Percentiles rank a stretch among this genome's conserved stretches.
These are phyloP conservation scores for Eucriotettix oculatus DNA, from an alignment of 2,888 invertebrate species.

Conservation along the genomic window DNA sequence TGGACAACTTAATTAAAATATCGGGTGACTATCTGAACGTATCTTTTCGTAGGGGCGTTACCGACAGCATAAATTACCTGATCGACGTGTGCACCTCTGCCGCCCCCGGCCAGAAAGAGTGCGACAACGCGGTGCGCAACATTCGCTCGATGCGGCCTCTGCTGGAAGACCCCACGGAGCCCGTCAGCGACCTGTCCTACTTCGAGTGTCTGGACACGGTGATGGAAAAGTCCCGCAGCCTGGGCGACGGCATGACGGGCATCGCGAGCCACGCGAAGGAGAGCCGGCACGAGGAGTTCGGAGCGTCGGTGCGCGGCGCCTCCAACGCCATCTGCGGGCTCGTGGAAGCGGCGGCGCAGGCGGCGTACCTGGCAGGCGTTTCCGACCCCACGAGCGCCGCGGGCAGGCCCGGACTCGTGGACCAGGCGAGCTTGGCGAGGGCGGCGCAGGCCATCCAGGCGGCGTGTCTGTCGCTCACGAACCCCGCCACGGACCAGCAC, in stretches of 20 bases:
- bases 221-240: conserved; percentile 69
- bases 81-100: conserved; percentile 77
- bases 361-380: conserved; percentile 86
- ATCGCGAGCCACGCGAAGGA: conserved; percentile 85
- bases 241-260: conserved; percentile 82
- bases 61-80: conserved; percentile 80
- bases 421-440: conserved; percentile 72
- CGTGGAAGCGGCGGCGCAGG: conserved; percentile 85
- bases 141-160: conserved; percentile 73
- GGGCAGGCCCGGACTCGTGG: conserved; percentile 75
- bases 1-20: too few species aligned
- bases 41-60: conserved; percentile 48
- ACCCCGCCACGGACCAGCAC: conserved; percentile 55
- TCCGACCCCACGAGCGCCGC: conserved; percentile 81
- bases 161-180: conserved; percentile 72
- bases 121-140: conserved; percentile 85
- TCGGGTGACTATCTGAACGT: not conserved
- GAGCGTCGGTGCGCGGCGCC: conserved; percentile 65
- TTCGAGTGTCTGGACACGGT: conserved; percentile 86
- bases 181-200: conserved; percentile 75
- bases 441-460: conserved; percentile 80
- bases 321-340: conserved; percentile 79
- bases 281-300: conserved; percentile 70
- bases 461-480: conserved; percentile 65
- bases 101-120: conserved; percentile 91